Percentiles rank a stretch among this genome's conserved stretches.
Evolutionary conservation across 2,113 vertebrate genomes (phyloP).

Genomic region (Caloenas nicobarica): DNA sequence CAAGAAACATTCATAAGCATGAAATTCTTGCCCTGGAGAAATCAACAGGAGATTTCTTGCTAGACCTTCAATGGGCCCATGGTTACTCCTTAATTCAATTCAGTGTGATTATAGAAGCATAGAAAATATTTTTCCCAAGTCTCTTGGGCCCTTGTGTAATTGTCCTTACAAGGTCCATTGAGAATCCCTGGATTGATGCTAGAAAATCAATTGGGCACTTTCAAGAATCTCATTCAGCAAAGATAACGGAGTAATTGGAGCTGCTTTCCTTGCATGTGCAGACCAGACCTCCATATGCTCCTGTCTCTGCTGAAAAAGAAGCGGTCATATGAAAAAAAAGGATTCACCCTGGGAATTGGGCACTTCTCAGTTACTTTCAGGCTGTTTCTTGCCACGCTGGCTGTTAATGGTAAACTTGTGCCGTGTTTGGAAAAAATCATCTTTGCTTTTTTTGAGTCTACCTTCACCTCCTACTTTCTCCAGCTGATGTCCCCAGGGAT

Average conservation of each 20-base stretch:
- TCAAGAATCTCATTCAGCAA: neutral
- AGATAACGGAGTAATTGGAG: neutral
- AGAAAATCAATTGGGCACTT: constrained; percentile 1
- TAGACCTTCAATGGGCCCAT: neutral
- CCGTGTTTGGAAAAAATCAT: neutral
- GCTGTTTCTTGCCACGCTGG: neutral
- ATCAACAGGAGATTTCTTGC: neutral
- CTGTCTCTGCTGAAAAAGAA: neutral
- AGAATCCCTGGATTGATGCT: neutral
- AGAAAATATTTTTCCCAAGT: neutral
- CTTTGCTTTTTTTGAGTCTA: neutral
- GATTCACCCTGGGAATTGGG: neutral
- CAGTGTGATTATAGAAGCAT: neutral
- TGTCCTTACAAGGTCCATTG: neutral
- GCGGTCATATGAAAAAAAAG: neutral
- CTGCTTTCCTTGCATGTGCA: neutral
- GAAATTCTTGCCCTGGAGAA: neutral
- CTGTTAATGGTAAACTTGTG: neutral
- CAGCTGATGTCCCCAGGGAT: neutral
- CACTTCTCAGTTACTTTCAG: neutral
- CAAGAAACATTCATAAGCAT: neutral
- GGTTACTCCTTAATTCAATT: neutral
- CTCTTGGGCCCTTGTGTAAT: neutral
- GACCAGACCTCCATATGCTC: neutral
- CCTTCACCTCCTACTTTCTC: neutral